phyloP scores from a whole-genome alignment of 2,888 invertebrate genomes.

The Drosophila monieri region DNA sequence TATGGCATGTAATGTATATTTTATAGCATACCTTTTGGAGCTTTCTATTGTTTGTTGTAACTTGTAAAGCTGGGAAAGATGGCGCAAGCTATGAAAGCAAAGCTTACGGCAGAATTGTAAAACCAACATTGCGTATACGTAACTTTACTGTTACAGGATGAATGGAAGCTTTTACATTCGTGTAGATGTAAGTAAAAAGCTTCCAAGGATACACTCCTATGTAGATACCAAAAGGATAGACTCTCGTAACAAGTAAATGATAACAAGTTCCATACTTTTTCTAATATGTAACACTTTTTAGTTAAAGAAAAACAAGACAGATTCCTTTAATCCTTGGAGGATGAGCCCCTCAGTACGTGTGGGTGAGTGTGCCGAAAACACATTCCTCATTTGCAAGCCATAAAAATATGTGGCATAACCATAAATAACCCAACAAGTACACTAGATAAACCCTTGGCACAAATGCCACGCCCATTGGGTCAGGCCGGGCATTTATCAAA shows the following conservation, averaged over 20 bases:
- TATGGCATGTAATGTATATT: neutral
- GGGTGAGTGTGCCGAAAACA: neutral
- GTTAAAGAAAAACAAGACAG: neutral
- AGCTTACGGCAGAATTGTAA: constrained; percentile 14
- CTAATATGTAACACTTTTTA: constrained; percentile 5
- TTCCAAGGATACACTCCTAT: neutral
- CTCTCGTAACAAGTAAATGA: constrained; percentile 17
- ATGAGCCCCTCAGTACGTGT: constrained; percentile 4
- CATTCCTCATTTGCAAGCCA: constrained; percentile 43
- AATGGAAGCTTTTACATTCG: constrained; percentile 8
- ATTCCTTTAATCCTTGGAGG: neutral
- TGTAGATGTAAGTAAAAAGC: neutral
- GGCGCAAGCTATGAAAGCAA: neutral
- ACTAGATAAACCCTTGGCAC: constrained; percentile 53
- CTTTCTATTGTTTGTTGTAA: constrained; percentile 5
- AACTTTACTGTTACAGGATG: constrained; percentile 1
- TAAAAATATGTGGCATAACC: constrained; percentile 56
- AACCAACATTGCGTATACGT: neutral
- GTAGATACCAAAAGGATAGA: neutral
- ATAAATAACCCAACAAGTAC: constrained; percentile 67
- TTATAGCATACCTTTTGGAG: constrained; percentile 17
- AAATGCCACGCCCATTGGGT: constrained; percentile 65
- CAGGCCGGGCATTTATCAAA: constrained; percentile 60
- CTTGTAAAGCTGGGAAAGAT: neutral
- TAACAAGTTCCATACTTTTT: constrained; percentile 8